These are phyloP conservation scores for Chionodraco myersi DNA, from an alignment of 2,113 vertebrate species.

Conservation along the genomic window DNA sequence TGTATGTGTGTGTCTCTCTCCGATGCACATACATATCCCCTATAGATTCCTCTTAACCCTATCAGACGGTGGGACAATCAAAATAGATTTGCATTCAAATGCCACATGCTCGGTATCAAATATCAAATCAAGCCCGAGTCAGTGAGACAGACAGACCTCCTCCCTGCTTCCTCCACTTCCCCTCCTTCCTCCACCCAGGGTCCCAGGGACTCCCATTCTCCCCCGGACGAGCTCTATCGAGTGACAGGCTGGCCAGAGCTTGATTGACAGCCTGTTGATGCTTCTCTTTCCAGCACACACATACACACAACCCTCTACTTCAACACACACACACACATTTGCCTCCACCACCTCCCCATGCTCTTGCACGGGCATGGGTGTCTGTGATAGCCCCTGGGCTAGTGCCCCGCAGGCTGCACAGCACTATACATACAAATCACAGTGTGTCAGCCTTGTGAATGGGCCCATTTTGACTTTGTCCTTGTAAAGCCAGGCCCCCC, in stretches of 20 bases:
- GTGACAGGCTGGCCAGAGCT: constrained; percentile 70
- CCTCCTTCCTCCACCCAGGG: constrained; percentile 59
- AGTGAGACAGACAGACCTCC: constrained; percentile 72
- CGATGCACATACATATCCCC: constrained; percentile 75
- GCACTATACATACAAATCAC: constrained; percentile 78
- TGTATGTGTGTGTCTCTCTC: constrained; percentile 50
- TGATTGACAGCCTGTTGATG: constrained; percentile 83
- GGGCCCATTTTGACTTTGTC: constrained; percentile 79
- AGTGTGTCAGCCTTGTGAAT: constrained; percentile 77
- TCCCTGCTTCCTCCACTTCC: constrained; percentile 47
- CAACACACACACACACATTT: too few species aligned
- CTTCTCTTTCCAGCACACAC: constrained; percentile 50
- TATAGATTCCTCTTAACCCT: constrained; percentile 77
- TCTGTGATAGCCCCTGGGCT: constrained; percentile 75
- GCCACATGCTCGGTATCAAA: constrained; percentile 81
- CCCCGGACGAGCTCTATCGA: constrained; percentile 61
- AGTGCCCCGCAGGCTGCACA: constrained; percentile 77
- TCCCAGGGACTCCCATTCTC: constrained; percentile 75
- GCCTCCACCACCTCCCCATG: constrained; percentile 47
- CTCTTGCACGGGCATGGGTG: constrained; percentile 67
- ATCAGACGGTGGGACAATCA: constrained; percentile 79
- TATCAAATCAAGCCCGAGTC: constrained; percentile 81
- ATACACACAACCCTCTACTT: not conserved
- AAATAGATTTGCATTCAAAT: constrained; percentile 84
- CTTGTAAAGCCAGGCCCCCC: constrained; percentile 78